Percentiles rank a stretch among this genome's conserved stretches.
Conservation (phyloP, 2,113 vertebrate genomes). For the Micronycteris hirsuta region DNA sequence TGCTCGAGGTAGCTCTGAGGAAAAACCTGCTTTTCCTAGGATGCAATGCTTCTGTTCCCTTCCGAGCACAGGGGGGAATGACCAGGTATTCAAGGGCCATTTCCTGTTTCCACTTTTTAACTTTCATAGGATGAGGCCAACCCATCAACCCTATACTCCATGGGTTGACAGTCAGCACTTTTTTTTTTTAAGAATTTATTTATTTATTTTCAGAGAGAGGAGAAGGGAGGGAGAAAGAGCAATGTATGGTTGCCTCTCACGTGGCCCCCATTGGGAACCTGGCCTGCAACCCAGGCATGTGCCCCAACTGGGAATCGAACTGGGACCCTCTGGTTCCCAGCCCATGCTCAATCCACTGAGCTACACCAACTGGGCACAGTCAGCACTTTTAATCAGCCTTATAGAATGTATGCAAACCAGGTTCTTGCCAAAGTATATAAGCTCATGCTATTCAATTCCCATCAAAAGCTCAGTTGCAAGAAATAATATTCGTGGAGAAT, state of each 20-base stretch:
- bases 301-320: too few species aligned
- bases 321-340: too few species aligned
- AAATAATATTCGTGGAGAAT: slow-evolving; percentile 37
- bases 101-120: slow-evolving; percentile 15
- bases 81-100: not conserved
- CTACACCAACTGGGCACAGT: too few species aligned
- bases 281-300: too few species aligned
- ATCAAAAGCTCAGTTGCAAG: slow-evolving; percentile 41
- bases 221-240: too few species aligned
- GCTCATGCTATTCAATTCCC: slow-evolving; percentile 23
- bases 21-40: not conserved
- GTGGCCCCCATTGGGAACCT: too few species aligned
- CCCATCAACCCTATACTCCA: not conserved
- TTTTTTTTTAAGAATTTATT: too few species aligned
- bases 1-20: rapidly evolving
- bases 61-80: not conserved
- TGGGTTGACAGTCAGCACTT: too few species aligned
- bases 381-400: slow-evolving; percentile 33
- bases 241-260: too few species aligned
- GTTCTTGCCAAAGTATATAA: slow-evolving; percentile 9
- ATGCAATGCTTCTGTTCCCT: not conserved
- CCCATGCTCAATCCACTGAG: too few species aligned
- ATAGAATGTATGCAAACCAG: not conserved
- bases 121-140: not conserved
- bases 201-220: too few species aligned